Conservation (phyloP, 2,113 vertebrate species). For the Neopipo cinnamomea region DNA sequence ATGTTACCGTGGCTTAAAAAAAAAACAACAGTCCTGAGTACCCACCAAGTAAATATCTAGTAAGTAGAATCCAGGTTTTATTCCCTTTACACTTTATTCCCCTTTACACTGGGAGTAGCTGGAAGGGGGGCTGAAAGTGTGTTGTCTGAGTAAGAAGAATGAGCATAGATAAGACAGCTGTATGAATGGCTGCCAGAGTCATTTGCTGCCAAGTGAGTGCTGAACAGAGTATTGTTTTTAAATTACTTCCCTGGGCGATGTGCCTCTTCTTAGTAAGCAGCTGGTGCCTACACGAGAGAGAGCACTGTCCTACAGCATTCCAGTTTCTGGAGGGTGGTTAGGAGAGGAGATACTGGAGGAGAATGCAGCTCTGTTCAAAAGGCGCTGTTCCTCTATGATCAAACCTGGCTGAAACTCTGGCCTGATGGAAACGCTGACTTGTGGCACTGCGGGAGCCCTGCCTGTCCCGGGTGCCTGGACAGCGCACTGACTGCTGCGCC, state of each 20-base stretch:
- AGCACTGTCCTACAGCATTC: rapidly evolving
- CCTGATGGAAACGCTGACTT: not conserved
- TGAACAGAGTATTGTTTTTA: not conserved
- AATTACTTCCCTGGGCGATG: not conserved
- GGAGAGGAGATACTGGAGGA: not conserved
- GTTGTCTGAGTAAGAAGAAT: not conserved
- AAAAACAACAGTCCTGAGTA: not conserved
- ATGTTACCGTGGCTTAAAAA: not conserved
- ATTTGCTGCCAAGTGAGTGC: not conserved
- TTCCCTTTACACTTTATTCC: not conserved
- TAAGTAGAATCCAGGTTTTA: not conserved
- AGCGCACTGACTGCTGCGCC: not conserved
- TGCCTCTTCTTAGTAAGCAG: not conserved
- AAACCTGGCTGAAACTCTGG: not conserved
- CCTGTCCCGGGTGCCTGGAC: not conserved
- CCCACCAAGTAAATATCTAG: not conserved
- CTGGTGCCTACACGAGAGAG: not conserved
- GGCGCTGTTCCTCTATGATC: not conserved
- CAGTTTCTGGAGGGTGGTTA: not conserved
- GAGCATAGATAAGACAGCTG: not conserved
- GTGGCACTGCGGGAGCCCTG: not conserved
- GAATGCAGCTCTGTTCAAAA: not conserved
- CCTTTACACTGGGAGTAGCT: not conserved
- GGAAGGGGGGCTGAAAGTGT: not conserved
- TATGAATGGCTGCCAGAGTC: not conserved